Base-by-base conservation (phyloP, 2,888 invertebrate genomes). In the Periphyllus acericola region DNA sequence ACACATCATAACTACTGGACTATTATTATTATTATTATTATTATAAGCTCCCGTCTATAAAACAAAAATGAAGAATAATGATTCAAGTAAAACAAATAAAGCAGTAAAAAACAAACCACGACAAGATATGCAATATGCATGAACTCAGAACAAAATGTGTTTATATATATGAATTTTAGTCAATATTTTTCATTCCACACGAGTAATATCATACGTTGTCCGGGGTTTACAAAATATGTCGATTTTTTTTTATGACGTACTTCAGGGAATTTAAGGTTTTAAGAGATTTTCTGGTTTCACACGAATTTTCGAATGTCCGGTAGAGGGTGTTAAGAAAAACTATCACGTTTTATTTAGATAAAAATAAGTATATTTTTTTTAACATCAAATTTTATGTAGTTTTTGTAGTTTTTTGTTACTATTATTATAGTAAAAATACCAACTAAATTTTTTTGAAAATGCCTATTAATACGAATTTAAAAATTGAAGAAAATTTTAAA, bases 111-210 rank as follows among this genome's bases (percentile, higher is more conserved):
- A 78, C n/a, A 71, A 79, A n/a, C 5, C 55, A 14, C 25, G 32
- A 86, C 86, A 29, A 80, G 86, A 71, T 80, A 86, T 89, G 80
- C 75, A 89, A 89, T 89, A 86, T 89, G 80, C 83, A 88, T 89
- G 89, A 89, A 85, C 83, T 89, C 88, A 89, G 90, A 89, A 90
- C 81, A 89, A 89, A 86, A 78, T 89, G 71, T 88, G 83, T 88
- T 83, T 78, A 83, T 83, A 88, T 76, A 83, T 83, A 88, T 55
- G 83, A 55, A 68, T 83, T 83, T 83, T 78, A 82, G 71, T 83
- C 71, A 76, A 87, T 86, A 86, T 86, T 21, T 72, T 72, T 72
- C 72, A 80, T 85, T 34, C 40, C 66, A 66, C 32, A 60, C 86
- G 79, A 40, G 86, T 80, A 86, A 55, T 75, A 75, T 75, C 74